Base-by-base conservation (phyloP, 2,797 vertebrate genomes). In the Cyprinella venusta region DNA sequence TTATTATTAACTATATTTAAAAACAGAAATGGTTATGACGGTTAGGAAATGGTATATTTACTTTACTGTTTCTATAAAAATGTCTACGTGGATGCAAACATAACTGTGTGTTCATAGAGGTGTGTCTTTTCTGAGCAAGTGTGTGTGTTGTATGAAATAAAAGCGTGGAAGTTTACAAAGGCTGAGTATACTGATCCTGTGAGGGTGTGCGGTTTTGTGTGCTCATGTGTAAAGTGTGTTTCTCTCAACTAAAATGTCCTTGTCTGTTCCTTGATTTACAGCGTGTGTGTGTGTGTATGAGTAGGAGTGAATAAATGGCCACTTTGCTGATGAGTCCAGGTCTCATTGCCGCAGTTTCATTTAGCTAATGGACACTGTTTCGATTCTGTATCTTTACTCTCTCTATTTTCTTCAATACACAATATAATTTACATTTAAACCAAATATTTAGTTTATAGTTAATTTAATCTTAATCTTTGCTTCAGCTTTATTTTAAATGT, bases 241-340 rank as follows among this genome's bases (percentile, higher is more conserved):
- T 77, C 72, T 82, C 33, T 70, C 19, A 50, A 8, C 6, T 19
- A 8, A 13, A 61, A 40, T 70, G 75, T 68, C 81, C 74, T 83
- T 83, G 52, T 56, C 26, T 69, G 48, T 80, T 72, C 65, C 50
- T 59, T 79, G 76, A 84, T 72, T 65, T 72, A 67, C 76, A 30
- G 26, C 0, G 61, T 79, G 56, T 24, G 56, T 59, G 64, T 76
- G 76, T 78, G 45, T 48, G 54, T n/a, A 7, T 18, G 50, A n/a
- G 64, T 10, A 54, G 18, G 50, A 69, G 50, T 16, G 64, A 79
- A 76, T 87, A 61, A 65, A 87, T 76, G 56, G 83, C 63, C 83
- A 87, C 83, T 87, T 87, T 74, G 78, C 26, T 71, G 65, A 81
- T 85, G 84, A 85, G 40, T 38, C 54, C 52, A 7, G 16, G 59